These are phyloP conservation scores for Dasyornis broadbenti DNA, from an alignment of 2,113 vertebrate species.

Conservation along the genomic window DNA sequence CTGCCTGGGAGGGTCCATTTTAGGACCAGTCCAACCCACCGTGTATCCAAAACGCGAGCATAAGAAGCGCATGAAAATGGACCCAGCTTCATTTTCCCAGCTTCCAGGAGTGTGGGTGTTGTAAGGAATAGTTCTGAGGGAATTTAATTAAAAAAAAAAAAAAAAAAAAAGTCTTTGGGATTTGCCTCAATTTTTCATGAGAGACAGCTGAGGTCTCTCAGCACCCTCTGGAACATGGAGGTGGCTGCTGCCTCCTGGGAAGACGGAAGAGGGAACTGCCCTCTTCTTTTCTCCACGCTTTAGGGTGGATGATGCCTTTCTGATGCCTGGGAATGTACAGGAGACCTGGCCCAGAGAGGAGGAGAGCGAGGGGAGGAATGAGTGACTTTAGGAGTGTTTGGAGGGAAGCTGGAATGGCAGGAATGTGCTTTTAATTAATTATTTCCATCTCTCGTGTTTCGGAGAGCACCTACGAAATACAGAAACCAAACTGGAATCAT, in stretches of 20 bases:
- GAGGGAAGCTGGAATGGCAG: not conserved
- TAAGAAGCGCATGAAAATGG: not conserved
- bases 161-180: not conserved
- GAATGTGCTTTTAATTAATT: not conserved
- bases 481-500: not conserved
- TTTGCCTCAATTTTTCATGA: not conserved
- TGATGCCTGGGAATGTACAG: not conserved
- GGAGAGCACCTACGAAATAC: not conserved
- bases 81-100: not conserved
- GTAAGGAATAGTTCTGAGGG: not conserved
- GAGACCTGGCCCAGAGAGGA: not conserved
- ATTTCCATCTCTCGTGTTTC: not conserved
- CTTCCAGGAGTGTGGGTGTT: rapidly evolving
- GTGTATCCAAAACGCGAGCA: not conserved
- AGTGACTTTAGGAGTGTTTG: not conserved
- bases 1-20: rapidly evolving
- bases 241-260: not conserved
- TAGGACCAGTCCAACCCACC: not conserved
- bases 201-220: not conserved
- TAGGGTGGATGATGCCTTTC: not conserved
- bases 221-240: not conserved
- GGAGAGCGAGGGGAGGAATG: not conserved
- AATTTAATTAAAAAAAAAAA: not conserved
- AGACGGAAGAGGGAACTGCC: not conserved
- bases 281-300: not conserved